phyloP scores from a whole-genome alignment of 1,140 invertebrate genomes.

The Tachypleus tridentatus region DNA sequence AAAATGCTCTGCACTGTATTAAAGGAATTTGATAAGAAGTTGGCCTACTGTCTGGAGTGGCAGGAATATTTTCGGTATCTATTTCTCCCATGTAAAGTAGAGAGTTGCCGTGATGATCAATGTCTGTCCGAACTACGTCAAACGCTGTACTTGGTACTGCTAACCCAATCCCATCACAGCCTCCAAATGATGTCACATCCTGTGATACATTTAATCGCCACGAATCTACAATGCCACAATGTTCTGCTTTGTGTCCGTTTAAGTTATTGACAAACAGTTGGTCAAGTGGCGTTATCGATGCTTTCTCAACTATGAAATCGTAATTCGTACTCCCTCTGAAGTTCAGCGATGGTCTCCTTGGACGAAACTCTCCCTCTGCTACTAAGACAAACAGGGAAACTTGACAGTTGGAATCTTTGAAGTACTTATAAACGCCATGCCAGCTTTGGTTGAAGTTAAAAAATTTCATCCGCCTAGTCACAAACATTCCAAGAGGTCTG shows the following conservation, averaged over 20 bases:
- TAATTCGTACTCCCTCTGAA: slow-evolving; percentile 34
- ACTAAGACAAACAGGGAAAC: slow-evolving; percentile 26
- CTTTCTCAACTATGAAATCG: slow-evolving; percentile 39
- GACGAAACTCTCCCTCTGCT: slow-evolving; percentile 26
- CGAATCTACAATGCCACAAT: slow-evolving; percentile 26
- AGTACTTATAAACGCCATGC: slow-evolving; percentile 11
- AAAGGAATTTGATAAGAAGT: slow-evolving; percentile 40
- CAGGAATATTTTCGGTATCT: neutral
- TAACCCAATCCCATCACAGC: slow-evolving; percentile 41
- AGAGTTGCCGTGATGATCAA: slow-evolving; percentile 22
- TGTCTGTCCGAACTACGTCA: slow-evolving; percentile 40
- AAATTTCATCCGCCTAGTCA: slow-evolving; percentile 44
- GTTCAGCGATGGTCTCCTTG: slow-evolving; percentile 22
- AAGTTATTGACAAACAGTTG: slow-evolving; percentile 26
- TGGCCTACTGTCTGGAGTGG: slow-evolving; percentile 27
- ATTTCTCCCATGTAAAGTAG: slow-evolving; percentile 18
- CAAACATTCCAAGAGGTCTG: slow-evolving; percentile 46
- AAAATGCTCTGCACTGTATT: slow-evolving; percentile 30
- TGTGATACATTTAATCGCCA: slow-evolving; percentile 35
- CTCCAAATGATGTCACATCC: slow-evolving; percentile 40
- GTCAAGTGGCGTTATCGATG: slow-evolving; percentile 39
- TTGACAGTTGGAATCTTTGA: slow-evolving; percentile 34
- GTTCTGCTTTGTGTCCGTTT: slow-evolving; percentile 22
- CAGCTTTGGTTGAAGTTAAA: slow-evolving; percentile 38
- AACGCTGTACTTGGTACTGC: slow-evolving; percentile 38